Conservation (phyloP, 1,140 invertebrate species). For the Dryas iulia region DNA sequence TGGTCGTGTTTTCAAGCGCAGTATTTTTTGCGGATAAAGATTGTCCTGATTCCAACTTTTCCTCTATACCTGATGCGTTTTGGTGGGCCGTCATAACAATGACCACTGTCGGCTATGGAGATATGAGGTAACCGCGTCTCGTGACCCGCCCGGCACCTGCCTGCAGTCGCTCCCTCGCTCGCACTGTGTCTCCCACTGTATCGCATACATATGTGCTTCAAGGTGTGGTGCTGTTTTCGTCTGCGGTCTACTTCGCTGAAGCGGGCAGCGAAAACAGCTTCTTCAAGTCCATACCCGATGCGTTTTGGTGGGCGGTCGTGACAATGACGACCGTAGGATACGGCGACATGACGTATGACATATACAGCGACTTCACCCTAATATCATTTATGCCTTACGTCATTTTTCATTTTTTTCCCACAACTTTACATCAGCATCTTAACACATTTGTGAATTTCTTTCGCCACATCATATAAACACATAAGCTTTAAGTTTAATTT, state of each 20-base stretch:
- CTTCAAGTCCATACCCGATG: constrained; percentile 99
- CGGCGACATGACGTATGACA: constrained; percentile 99
- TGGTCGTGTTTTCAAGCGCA: constrained; percentile 98
- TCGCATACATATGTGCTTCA: constrained; percentile 84
- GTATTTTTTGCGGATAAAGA: constrained; percentile 99
- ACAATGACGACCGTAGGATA: constrained; percentile 99
- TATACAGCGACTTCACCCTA: constrained; percentile 73
- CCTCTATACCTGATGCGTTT: constrained; percentile 97
- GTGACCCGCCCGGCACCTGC: constrained; percentile 56
- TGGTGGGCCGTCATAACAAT: constrained; percentile 97
- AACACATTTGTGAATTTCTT: constrained; percentile 67
- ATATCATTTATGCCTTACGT: constrained; percentile 71
- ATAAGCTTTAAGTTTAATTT: constrained; percentile 66
- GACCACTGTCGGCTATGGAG: constrained; percentile 98
- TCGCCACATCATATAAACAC: constrained; percentile 66
- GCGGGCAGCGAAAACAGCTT: constrained; percentile 97
- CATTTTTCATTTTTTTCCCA: constrained; percentile 69
- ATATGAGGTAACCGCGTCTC: constrained; percentile 91
- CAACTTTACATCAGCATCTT: constrained; percentile 61
- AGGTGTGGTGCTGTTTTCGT: constrained; percentile 99
- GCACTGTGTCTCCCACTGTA: constrained; percentile 72
- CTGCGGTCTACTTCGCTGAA: constrained; percentile 99
- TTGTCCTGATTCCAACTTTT: constrained; percentile 97
- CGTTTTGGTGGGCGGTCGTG: constrained; percentile 99
- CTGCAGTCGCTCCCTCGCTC: constrained; percentile 64